Conservation (phyloP, 2,113 vertebrate species). For the Mormyrus iriodes region DNA sequence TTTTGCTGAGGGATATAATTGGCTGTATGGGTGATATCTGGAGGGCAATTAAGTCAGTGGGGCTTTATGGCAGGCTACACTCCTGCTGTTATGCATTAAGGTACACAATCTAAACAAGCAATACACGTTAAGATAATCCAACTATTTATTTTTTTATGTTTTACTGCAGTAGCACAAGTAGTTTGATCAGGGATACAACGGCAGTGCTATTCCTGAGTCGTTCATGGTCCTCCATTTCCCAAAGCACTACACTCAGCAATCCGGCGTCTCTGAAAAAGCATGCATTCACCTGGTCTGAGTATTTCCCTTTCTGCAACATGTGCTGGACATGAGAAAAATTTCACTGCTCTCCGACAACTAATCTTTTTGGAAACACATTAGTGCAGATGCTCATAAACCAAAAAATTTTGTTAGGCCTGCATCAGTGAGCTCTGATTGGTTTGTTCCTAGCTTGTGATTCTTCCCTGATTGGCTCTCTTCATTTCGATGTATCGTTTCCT, state of each 20-base stretch:
- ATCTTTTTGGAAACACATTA: too few relatives aligned
- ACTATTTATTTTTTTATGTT: not conserved
- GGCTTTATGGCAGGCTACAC: not conserved
- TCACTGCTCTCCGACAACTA: too few relatives aligned
- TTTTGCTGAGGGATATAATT: not conserved
- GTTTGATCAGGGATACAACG: not conserved
- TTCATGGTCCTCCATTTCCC: not conserved
- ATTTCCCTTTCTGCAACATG: not conserved
- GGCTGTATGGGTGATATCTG: not conserved
- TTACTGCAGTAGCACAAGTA: not conserved
- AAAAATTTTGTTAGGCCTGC: too few relatives aligned
- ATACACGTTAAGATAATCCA: not conserved
- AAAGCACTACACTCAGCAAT: not conserved
- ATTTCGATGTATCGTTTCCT: too few relatives aligned
- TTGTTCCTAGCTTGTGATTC: too few relatives aligned
- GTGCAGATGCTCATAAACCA: too few relatives aligned
- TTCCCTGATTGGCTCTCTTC: too few relatives aligned
- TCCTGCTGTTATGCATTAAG: not conserved
- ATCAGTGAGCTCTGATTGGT: too few relatives aligned
- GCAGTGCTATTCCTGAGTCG: not conserved
- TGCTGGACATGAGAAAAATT: not conserved
- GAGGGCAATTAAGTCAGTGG: not conserved
- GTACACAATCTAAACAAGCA: not conserved
- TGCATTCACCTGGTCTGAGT: not conserved
- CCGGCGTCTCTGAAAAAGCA: not conserved